A percentile compares a stretch with the other conserved stretches of the same genome.
These are phyloP conservation scores for Bombylius discolor DNA, from an alignment of 2,888 invertebrate genomes.

Conservation along the genomic window DNA sequence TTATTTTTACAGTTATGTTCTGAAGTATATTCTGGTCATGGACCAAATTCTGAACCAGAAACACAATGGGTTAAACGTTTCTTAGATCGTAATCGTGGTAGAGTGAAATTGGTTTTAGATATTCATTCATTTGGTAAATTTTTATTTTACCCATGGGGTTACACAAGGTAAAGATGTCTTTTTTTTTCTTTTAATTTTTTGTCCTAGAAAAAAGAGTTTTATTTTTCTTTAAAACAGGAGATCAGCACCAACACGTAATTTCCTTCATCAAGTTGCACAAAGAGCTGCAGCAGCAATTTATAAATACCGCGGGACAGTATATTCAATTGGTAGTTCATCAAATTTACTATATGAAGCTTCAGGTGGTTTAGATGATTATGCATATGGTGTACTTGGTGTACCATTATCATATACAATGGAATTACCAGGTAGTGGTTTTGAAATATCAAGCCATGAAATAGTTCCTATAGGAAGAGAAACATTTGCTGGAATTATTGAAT, in stretches of 20 bases:
- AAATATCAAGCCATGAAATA: constrained; percentile 29
- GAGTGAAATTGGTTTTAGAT: constrained; percentile 33
- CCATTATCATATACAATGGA: constrained; percentile 51
- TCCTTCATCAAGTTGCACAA: constrained; percentile 29
- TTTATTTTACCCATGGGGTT: constrained; percentile 36
- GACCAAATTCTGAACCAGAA: constrained; percentile 32
- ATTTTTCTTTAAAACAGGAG: constrained; percentile 17
- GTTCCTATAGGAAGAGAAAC: constrained; percentile 34
- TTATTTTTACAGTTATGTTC: constrained; percentile 26
- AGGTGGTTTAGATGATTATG: constrained; percentile 55
- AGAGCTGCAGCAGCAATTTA: constrained; percentile 33
- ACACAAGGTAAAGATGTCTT: constrained; percentile 25
- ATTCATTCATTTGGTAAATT: constrained; percentile 36
- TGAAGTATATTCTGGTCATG: constrained; percentile 31
- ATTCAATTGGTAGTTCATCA: constrained; percentile 42
- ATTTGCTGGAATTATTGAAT: constrained; percentile 34
- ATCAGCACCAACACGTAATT: constrained; percentile 27
- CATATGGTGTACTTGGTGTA: constrained; percentile 42
- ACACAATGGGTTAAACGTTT: constrained; percentile 30
- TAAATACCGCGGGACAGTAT: constrained; percentile 33
- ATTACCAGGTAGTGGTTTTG: constrained; percentile 45
- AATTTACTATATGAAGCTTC: constrained; percentile 42
- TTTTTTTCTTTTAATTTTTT: too few species aligned
- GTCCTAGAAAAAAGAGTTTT: too few species aligned
- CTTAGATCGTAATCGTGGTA: constrained; percentile 29